Conservation (phyloP, 2,797 vertebrate species). For the Calcarius lapponicus region DNA sequence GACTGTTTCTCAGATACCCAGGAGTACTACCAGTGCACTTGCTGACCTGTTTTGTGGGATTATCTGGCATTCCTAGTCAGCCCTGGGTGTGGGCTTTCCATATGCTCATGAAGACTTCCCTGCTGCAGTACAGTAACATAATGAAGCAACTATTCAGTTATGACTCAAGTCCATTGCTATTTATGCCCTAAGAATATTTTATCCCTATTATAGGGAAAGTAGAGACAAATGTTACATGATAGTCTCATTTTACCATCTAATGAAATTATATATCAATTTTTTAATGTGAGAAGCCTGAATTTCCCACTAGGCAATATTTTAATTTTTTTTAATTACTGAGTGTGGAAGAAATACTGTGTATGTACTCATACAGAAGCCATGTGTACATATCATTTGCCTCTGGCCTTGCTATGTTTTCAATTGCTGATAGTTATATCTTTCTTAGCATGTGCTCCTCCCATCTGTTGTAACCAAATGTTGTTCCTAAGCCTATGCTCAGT, state of each 20-base stretch:
- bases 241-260: neutral
- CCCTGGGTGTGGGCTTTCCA: neutral
- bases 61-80: neutral
- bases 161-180: neutral
- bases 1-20: neutral
- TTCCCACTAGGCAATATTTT: neutral
- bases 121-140: neutral
- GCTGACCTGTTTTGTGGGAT: neutral
- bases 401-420: neutral
- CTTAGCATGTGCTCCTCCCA: constrained; percentile 22
- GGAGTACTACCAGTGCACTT: neutral
- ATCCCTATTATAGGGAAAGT: neutral
- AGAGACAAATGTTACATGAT: neutral
- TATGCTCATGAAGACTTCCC: neutral
- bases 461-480: constrained; percentile 40
- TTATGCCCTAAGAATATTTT: constrained; percentile 18
- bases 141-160: neutral
- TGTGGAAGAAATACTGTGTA: neutral
- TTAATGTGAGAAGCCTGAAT: neutral
- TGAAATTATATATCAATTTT: neutral
- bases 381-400: neutral
- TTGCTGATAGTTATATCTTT: neutral
- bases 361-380: constrained; percentile 11
- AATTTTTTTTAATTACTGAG: neutral
- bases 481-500: neutral